Base-by-base conservation (phyloP, 2,113 vertebrate genomes). In the Pagrus major region DNA sequence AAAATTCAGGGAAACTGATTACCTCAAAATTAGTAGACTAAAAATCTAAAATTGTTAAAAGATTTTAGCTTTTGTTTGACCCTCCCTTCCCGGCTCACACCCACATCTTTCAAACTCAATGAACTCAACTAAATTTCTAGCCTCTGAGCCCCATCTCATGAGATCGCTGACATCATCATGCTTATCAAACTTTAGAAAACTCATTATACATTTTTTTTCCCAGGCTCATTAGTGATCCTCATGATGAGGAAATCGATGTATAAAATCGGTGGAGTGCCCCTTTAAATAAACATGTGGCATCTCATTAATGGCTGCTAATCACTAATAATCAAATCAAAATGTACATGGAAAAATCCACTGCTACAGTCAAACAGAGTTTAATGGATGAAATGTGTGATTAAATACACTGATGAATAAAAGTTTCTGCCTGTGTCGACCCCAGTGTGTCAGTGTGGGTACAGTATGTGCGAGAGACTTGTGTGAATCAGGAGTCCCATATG, bases 311-410 rank as follows among this genome's bases (percentile, higher is more conserved):
- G 16, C 42, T n/a, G 12, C n/a, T 31, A 10, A 42, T 35, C 39
- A 39, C 2, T 16, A 59, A 25, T 47, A 61, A 74, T 75, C 23
- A 68, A 89, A 69, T 77, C 25, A 80, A 71, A 76, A 33, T 31
- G 27, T 65, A 37, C 41, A 67, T 44, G 63, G 9, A 18, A 63
- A 66, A 76, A 3, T 7, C 80, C 71, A 76, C 71, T 81, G 80
- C 60, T 61, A 87, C 82, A 91, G 85, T 88, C 84, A 85, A 83
- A 88, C 86, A 79, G 71, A 81, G 79, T 92, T 90, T 92, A 91
- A 92, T 93, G 79, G 64, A 81, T 70, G 76, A 86, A 91, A 84
- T 58, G 71, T 87, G 80, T 84, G 75, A 91, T 77, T 88, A 16
- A 78, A 77, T 91, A 91, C 86, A 88, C 85, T n/a, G 58, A 86